Conservation (phyloP, 2,797 vertebrate genomes). For the Rhinoraja longicauda region DNA sequence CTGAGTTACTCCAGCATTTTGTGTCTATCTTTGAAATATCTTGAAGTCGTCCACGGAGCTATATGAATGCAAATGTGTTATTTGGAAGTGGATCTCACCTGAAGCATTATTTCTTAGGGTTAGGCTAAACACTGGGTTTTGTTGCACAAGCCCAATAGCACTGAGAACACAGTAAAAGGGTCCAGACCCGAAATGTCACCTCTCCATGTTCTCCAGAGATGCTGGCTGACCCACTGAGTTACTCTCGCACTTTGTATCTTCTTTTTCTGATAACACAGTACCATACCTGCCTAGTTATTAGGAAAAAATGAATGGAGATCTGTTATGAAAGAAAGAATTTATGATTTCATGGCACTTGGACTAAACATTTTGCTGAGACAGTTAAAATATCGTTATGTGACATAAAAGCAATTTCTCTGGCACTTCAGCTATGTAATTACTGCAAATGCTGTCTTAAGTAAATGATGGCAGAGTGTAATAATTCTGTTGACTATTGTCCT, state of each 20-base stretch:
- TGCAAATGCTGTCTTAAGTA: slow-evolving; percentile 35
- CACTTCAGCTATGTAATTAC: slow-evolving; percentile 33
- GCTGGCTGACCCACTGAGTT: no score
- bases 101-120: not conserved
- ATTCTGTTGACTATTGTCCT: slow-evolving; percentile 36
- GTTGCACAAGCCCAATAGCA: not conserved
- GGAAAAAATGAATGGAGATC: not conserved
- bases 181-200: no score
- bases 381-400: slow-evolving; percentile 1
- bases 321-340: not conserved
- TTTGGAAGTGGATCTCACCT: not conserved
- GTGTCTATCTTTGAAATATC: no score
- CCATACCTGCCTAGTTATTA: not conserved
- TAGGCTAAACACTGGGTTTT: not conserved
- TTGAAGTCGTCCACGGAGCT: not conserved
- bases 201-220: no score
- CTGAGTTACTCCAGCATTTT: no score
- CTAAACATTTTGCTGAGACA: slow-evolving; percentile 8
- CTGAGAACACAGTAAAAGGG: not conserved
- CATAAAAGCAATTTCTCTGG: slow-evolving; percentile 13
- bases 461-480: slow-evolving; percentile 33
- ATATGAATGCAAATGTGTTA: not conserved
- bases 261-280: not conserved
- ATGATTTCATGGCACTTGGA: slow-evolving; percentile 19
- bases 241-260: no score